phyloP scores from a whole-genome alignment of 2,113 vertebrate species.

The Alosa alosa region DNA sequence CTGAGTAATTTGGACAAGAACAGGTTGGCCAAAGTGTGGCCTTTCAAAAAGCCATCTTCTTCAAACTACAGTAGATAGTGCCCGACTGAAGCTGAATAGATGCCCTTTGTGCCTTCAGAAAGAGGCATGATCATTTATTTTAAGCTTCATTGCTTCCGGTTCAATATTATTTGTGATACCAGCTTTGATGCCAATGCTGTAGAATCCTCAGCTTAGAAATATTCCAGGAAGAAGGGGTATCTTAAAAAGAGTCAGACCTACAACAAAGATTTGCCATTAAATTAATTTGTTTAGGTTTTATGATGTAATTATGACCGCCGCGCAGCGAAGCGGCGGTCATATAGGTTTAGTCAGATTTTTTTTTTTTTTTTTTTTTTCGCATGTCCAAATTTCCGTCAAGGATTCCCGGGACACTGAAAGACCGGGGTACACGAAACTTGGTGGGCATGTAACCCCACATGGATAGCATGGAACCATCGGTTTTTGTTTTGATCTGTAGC shows the following conservation, averaged over 20 bases:
- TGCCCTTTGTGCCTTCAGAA: background rate
- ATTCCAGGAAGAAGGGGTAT: background rate
- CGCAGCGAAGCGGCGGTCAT: too few species aligned
- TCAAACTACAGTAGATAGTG: background rate
- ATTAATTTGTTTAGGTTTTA: background rate
- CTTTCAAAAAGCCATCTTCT: background rate
- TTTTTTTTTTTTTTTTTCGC: too few species aligned
- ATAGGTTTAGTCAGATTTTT: too few species aligned
- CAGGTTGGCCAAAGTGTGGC: background rate
- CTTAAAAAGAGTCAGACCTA: background rate
- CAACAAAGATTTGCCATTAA: background rate
- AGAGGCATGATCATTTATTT: background rate
- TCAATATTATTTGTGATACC: background rate
- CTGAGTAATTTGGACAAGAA: background rate
- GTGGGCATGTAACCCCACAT: too few species aligned
- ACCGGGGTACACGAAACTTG: too few species aligned
- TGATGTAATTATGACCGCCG: too few species aligned
- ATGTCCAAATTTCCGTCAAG: too few species aligned
- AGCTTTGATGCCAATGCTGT: slow-evolving; percentile 24
- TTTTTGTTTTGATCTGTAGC: too few species aligned
- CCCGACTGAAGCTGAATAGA: background rate
- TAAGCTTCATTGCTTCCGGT: background rate
- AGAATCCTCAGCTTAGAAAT: background rate
- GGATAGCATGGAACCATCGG: too few species aligned
- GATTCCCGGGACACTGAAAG: too few species aligned